Base-by-base conservation (phyloP, 37 sponge, comb jelly and placozoan species). In the Sycon ciliatum region DNA sequence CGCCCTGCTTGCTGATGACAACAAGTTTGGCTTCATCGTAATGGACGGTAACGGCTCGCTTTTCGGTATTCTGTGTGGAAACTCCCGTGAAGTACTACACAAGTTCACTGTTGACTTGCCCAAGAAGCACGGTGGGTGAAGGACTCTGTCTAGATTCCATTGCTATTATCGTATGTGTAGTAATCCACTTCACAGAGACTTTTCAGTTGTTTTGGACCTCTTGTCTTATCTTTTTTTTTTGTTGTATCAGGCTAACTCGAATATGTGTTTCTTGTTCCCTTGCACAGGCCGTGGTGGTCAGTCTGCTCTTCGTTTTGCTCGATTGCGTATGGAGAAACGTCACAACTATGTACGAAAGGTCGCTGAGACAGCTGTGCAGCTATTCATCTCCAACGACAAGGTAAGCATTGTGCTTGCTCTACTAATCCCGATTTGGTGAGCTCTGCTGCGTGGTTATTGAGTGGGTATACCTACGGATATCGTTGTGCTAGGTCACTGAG, bases 31-130 rank as follows among this genome's bases (percentile, higher is more conserved):
- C 0, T 97, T 97, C 57, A 97, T 97, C 28, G 85, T 97, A 5
- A 97, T 97, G 94, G 99, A 97, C 64, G 99, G 99, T 22, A 97
- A 97, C 56, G 99, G 99, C 0, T 83, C 90, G 23, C 81, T 97
- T 18, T 97, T 97, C 78, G 99, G 99, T 16, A 89, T 86, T 0
- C 85, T 97, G 31, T 92, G 84, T 79, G 99, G 99, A 20, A 97
- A 97, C 76, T 86, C 99, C 3, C 39, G 99, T 24, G 94, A 97
- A 73, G 88, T 97, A 0, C 80, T 97, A 30, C 93, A 97, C 78
- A 97, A 97, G 82, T 97, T 97, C 63, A 97, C 90, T 34, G 99
- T 97, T 0, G 99, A 97, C 55, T 57, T 97, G 0, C 99, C 99
- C 26, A 97, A 97, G 85, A 97, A 97, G 67, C 99, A 97, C 64